Evolutionary conservation across 2,888 invertebrate genomes (phyloP).

Genomic region (Drosophila planitibia): DNA sequence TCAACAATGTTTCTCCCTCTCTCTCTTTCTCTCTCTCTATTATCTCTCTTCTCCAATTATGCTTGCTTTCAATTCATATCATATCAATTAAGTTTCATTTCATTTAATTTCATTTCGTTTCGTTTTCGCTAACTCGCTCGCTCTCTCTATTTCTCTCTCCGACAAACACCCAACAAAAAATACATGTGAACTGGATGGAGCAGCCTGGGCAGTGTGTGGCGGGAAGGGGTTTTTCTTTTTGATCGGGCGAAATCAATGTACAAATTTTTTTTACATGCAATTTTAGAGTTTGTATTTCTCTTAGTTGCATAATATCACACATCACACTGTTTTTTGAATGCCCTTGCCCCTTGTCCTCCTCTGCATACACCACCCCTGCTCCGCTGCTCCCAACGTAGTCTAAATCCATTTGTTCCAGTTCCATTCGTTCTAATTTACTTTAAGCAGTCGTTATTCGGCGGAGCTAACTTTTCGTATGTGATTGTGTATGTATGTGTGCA

Average conservation of each 20-base stretch:
- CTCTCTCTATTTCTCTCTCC: conserved; percentile 15
- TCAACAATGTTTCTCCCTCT: conserved; percentile 66
- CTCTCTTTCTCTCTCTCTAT: conserved; percentile 23
- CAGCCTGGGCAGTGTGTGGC: background rate
- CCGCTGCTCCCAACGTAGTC: background rate
- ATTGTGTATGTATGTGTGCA: background rate
- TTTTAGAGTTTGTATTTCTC: conserved; percentile 8
- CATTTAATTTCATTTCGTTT: background rate
- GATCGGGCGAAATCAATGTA: conserved; percentile 32
- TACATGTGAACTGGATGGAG: background rate
- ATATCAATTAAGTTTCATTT: conserved; percentile 33
- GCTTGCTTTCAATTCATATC: conserved; percentile 21
- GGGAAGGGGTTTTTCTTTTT: background rate
- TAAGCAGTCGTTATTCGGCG: conserved; percentile 51
- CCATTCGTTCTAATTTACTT: conserved; percentile 32
- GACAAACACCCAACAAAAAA: conserved; percentile 5
- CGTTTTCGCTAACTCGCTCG: conserved; percentile 30
- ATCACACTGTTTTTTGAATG: conserved; percentile 31
- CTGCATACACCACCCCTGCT: background rate
- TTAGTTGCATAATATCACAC: conserved; percentile 50
- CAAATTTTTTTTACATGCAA: conserved; percentile 41
- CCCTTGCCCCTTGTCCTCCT: background rate
- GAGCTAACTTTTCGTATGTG: conserved; percentile 18
- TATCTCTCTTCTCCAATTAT: conserved; percentile 28
- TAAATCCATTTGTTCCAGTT: conserved; percentile 2